Base-by-base conservation (phyloP, 2,797 vertebrate genomes). In the Novumbra hubbsi region DNA sequence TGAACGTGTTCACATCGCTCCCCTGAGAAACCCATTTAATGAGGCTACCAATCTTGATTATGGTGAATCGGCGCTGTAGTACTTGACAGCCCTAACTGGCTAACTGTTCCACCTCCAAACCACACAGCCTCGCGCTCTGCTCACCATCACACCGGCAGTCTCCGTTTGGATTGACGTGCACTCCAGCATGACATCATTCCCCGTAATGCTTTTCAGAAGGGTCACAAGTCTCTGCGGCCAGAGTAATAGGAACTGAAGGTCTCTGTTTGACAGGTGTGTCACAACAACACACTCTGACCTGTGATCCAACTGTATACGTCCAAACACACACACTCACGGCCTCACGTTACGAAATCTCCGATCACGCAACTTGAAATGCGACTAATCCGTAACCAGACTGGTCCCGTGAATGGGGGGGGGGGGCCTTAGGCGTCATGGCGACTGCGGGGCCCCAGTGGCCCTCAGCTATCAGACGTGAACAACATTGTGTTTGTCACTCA, bases 401-500 rank as follows among this genome's bases (percentile, higher is more conserved):
- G 81, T 81, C 77, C 30, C 62, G 28, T 82, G 79, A 82, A 79
- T 81, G 80, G 73, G 2, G 65, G 75, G 80, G 73, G 2, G 65
- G 75, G 73, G 81, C 82, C 86, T 14, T 86, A 81, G 86, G 82
- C 76, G 66, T 19, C 55, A 50, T 55, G 68, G 80, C 14, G 7
- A 73, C 84, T 71, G 15, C 69, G 21, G 67, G 50, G 21, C 75
- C 68, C 60, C 60, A 16, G 74, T 30, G 73, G 71, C 72, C 77
- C 68, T 73, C 81, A 45, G 41, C 80, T 70, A 71, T 34, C 68
- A 80, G 74, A 82, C 81, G 79, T 89, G 90, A 91, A 88, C 90
- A 90, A 87, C 86, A 88, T 89, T 88, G 83, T 86, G 84, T 90
- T 91, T 91, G 90, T 92, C 92, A 87, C 88, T 77, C 81, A 91